Evolutionary conservation across 2,888 invertebrate species (phyloP), one percentile per base, ranked within the genome.

Genomic region (Choreutis nemorana): DNA sequence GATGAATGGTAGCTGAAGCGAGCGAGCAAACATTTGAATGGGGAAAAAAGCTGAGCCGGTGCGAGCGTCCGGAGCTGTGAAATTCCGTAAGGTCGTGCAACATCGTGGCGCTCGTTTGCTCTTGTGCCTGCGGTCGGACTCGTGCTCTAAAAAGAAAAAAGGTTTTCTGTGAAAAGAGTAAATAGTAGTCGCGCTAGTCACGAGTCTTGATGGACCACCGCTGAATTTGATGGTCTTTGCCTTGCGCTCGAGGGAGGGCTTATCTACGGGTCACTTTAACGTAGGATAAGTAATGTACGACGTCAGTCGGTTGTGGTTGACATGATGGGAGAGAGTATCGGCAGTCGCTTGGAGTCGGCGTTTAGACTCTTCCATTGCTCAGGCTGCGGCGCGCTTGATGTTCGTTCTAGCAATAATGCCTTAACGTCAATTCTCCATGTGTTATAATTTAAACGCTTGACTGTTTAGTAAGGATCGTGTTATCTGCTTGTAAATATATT

Each of bases 361-460:
- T 24, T 9, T 31, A 30, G 36, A 41, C 34, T 25, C 31, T 41
- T 41, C 58, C 55, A 50, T 50, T 48, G 59, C 63, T 32, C 30
- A 58, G 61, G 63, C 65, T 65, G 63, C n/a, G n/a, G n/a, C n/a
- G n/a, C n/a, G 64, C 64, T 67, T 62, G 72, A 68, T 64, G 61
- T 68, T 48, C n/a, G 57, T 51, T 66, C 58, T 73, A 66, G 73
- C 73, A 55, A 66, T 55, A 66, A 66, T 63, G 72, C 75, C 73
- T 71, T 72, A 67, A 70, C 71, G 75, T 75, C 75, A 73, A 73
- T 73, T 78, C 77, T 78, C 77, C 75, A 77, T 77, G 77, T 77
- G 75, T 77, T 73, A 75, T 73, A 66, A 75, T 77, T 77, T 75
- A 77, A 71, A 72, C 61, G 77, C 77, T 78, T 77, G 62, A 73